These are phyloP conservation scores for Physella acuta DNA, from an alignment of 1,140 invertebrate species.

Conservation along the genomic window DNA sequence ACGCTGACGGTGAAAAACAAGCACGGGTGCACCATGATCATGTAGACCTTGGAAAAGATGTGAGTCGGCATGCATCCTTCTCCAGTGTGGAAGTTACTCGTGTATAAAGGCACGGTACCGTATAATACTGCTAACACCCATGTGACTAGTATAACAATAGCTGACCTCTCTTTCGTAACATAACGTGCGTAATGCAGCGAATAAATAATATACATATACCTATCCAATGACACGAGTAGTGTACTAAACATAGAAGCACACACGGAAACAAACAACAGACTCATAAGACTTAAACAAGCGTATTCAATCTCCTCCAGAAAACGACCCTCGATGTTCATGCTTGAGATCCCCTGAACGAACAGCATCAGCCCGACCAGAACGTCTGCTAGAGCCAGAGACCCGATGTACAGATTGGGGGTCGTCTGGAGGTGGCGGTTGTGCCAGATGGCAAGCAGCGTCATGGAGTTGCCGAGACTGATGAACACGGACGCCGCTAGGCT, in stretches of 20 bases:
- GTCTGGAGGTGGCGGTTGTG: conserved; percentile 10
- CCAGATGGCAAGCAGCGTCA: conserved; percentile 2
- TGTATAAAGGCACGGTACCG: conserved; percentile 8
- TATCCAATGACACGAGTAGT: conserved; percentile 2
- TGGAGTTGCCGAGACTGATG: conserved; percentile 8
- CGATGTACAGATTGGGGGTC: conserved; percentile 18
- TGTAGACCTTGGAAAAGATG: background rate
- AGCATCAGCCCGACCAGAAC: conserved; percentile 17
- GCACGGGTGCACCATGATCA: conserved; percentile 16
- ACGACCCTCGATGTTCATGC: background rate
- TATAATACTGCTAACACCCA: conserved; percentile 5
- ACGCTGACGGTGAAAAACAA: conserved; percentile 10
- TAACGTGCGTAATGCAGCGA: background rate
- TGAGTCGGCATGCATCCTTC: conserved; percentile 18
- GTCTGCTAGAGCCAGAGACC: conserved; percentile 20
- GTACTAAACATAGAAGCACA: conserved; percentile 9
- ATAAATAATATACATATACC: conserved; percentile 10
- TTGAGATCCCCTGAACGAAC: background rate
- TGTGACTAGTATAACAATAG: background rate
- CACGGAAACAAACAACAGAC: conserved; percentile 9
- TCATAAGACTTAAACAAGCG: conserved; percentile 10
- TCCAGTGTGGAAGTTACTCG: background rate
- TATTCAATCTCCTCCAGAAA: conserved; percentile 6
- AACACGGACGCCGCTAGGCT: background rate
- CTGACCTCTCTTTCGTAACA: conserved; percentile 3